Evolutionary conservation across 2,113 vertebrate genomes (phyloP), one percentile per base, ranked within the genome.

Genomic region (Lagenorhynchus albirostris): DNA sequence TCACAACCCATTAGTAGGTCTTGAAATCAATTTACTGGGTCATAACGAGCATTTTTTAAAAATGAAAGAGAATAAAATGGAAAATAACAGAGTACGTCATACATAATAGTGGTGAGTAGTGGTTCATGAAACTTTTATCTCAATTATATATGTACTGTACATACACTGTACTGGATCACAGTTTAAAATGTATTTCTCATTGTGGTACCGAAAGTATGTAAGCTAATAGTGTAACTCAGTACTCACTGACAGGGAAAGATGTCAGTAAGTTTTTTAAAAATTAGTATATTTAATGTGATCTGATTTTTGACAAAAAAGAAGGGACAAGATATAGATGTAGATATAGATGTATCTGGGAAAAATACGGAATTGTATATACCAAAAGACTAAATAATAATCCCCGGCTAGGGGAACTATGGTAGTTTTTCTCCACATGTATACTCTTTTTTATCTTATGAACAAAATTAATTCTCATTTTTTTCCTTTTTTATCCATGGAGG

Each of bases 21-120:
- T 79, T 91, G 87, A 94, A 97, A 97, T 91, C 94, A 96, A 97
- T 91, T 95, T 92, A 76, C 89, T 89, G 81, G 95, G 77, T 94
- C 95, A 96, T 94, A 97, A 94, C 89, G 68, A 65, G 80, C 60
- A 80, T 86, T 95, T 94, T 94, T 89, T 10, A 13, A 62, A 80
- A 91, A 97, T 93, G 70, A 94, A 89, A 96, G 76, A 63, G 91
- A 97, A 96, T 65, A 93, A 97, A 97, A 95, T 36, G 97, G 62
- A 92, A 96, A 95, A 96, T 90, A 96, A 95, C 41, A 95, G 92
- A 93, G 83, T 92, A 74, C 9, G 65, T 80, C 17, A 36, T 79
- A 83, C 18, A 96, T 87, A 95, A 96, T 76, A 50, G 86, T 96
- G 65, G 89, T 67, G 58, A 95, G 67, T 55, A 55, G 31, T 58